Conservation (phyloP, 30 jellyfish, hydroid and myxozoan genomes). For the Chironex yamaguchii region DNA sequence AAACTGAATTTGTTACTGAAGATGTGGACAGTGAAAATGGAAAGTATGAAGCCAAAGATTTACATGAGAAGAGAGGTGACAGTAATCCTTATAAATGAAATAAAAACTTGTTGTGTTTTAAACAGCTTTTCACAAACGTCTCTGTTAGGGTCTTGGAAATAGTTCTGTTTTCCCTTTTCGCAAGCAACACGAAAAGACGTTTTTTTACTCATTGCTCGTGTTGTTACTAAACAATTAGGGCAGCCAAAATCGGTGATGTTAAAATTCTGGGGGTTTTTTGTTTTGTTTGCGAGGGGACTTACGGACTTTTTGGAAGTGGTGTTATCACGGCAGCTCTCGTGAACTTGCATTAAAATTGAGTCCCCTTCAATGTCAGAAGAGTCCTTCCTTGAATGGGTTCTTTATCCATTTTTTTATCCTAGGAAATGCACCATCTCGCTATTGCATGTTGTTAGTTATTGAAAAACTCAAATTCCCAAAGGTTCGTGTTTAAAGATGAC, state of each 20-base stretch:
- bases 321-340: background rate
- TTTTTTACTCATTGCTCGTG: background rate
- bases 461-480: background rate
- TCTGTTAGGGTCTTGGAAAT: slow-evolving; percentile 24
- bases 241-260: slow-evolving; percentile 38
- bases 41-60: slow-evolving; percentile 42
- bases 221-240: slow-evolving; percentile 5
- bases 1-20: slow-evolving; percentile 23
- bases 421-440: background rate
- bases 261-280: background rate
- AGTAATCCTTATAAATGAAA: slow-evolving; percentile 3
- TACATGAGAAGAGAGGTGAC: slow-evolving; percentile 42
- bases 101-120: slow-evolving; percentile 61
- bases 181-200: slow-evolving; percentile 40
- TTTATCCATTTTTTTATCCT: background rate
- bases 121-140: slow-evolving; percentile 37
- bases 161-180: slow-evolving; percentile 46
- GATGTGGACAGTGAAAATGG: slow-evolving; percentile 61
- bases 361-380: background rate
- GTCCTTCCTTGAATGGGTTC: slow-evolving; percentile 3
- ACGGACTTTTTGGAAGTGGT: background rate
- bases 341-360: background rate
- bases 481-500: no score
- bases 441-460: background rate
- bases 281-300: slow-evolving; percentile 44